Percentiles rank a stretch among this genome's conserved stretches.
phyloP scores from a whole-genome alignment of 2,113 vertebrate species.

The Smithornis capensis region DNA sequence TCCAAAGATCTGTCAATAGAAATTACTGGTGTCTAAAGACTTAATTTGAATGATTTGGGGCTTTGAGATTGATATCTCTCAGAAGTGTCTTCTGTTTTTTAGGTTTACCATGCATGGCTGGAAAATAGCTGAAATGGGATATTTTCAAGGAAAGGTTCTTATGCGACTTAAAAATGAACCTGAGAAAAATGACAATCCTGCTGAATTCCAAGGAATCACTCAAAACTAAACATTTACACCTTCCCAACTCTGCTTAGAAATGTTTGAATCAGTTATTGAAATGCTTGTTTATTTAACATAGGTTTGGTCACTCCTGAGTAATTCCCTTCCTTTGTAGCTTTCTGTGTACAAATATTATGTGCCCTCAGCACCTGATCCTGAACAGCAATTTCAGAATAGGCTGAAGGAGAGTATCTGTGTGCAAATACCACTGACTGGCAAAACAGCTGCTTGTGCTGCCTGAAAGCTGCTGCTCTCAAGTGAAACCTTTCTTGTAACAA shows the following conservation, averaged over 20 bases:
- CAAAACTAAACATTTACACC: background rate
- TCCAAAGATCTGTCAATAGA: accelerated
- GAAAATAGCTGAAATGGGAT: background rate
- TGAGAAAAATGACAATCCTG: background rate
- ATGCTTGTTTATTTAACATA: background rate
- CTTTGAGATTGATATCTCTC: background rate
- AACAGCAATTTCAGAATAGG: background rate
- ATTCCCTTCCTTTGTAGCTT: background rate
- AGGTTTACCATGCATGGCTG: background rate
- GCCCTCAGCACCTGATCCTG: background rate
- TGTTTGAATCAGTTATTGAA: background rate
- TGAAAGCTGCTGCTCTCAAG: background rate
- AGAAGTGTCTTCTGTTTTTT: background rate
- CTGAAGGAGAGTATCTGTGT: background rate
- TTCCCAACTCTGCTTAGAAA: background rate
- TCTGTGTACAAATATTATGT: background rate
- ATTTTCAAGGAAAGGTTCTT: background rate
- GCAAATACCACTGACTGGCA: background rate
- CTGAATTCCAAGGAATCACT: background rate
- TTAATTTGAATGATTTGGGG: background rate
- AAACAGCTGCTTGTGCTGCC: background rate
- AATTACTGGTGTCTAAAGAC: background rate
- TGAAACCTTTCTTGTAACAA: background rate
- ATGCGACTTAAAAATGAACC: background rate
- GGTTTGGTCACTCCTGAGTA: background rate